Conservation (phyloP, 2,888 invertebrate species). For the Malthinus seriepunctatus region DNA sequence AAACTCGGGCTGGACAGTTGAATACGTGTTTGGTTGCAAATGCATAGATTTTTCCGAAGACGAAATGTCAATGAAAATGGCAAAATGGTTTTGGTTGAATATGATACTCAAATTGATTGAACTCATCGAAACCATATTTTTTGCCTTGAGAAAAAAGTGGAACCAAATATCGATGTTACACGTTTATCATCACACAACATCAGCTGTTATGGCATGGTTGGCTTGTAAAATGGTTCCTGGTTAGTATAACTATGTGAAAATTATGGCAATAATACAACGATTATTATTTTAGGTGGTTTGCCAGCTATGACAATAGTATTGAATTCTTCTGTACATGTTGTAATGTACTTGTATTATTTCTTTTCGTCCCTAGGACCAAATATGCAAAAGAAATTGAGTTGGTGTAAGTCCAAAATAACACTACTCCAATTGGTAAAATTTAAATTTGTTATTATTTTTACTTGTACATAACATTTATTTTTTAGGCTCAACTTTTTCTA, state of each 20-base stretch:
- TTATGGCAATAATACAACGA: not conserved
- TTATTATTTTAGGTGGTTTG: conserved; percentile 62
- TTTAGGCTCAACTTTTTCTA: not conserved
- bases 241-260: not conserved
- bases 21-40: conserved; percentile 67
- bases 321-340: conserved; percentile 69
- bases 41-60: conserved; percentile 71
- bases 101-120: conserved; percentile 67
- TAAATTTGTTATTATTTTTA: too few relatives aligned
- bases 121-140: conserved; percentile 68
- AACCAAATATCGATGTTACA: conserved; percentile 70
- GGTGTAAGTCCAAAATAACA: conserved; percentile 63
- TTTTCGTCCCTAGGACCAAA: conserved; percentile 64
- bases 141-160: conserved; percentile 68
- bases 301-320: conserved; percentile 66
- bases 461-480: not conserved
- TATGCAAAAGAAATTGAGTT: conserved; percentile 59
- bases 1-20: conserved; percentile 67
- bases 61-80: conserved; percentile 62
- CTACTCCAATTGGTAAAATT: conserved; percentile 65
- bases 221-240: conserved; percentile 14
- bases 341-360: conserved; percentile 80
- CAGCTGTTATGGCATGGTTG: conserved; percentile 61
- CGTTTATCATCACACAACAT: conserved; percentile 68
- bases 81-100: conserved; percentile 61